Conservation (phyloP, 2,797 vertebrate species). For the Xyrichtys novacula region DNA sequence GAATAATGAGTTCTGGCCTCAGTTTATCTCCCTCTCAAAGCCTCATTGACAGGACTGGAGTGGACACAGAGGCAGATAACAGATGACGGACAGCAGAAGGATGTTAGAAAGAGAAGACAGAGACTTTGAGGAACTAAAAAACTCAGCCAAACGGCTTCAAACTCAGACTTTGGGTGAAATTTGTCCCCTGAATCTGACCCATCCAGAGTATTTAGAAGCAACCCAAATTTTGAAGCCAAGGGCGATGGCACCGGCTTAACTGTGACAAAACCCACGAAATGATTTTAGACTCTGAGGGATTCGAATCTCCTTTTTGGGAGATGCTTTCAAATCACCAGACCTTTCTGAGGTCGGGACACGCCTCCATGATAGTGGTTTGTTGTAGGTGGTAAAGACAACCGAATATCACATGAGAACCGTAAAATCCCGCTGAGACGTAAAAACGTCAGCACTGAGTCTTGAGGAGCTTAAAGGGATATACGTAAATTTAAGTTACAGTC, state of each 20-base stretch:
- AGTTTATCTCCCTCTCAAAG: not conserved
- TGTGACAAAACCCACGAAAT: not conserved
- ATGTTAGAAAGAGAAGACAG: not conserved
- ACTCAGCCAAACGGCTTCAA: not conserved
- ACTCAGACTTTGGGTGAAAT: not conserved
- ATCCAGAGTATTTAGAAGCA: not conserved
- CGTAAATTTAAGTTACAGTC: too few species aligned
- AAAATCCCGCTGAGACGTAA: too few species aligned
- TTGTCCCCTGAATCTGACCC: not conserved
- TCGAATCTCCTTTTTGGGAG: not conserved
- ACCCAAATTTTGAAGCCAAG: not conserved
- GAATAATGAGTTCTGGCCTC: conserved; percentile 21
- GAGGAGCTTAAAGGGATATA: too few species aligned
- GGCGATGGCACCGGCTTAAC: not conserved
- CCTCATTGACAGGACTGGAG: conserved; percentile 26
- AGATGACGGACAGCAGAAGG: not conserved
- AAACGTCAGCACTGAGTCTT: too few species aligned
- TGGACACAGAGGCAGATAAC: conserved; percentile 14
- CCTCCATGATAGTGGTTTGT: too few species aligned
- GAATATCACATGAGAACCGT: too few species aligned
- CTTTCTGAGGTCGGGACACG: too few species aligned
- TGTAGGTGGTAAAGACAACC: too few species aligned
- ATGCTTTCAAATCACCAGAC: too few species aligned
- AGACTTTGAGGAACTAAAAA: not conserved
- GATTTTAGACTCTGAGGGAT: not conserved